Percentiles rank a stretch among this genome's conserved stretches.
Evolutionary conservation across 2,888 invertebrate genomes (phyloP).

Genomic region (Proisotoma minuta): DNA sequence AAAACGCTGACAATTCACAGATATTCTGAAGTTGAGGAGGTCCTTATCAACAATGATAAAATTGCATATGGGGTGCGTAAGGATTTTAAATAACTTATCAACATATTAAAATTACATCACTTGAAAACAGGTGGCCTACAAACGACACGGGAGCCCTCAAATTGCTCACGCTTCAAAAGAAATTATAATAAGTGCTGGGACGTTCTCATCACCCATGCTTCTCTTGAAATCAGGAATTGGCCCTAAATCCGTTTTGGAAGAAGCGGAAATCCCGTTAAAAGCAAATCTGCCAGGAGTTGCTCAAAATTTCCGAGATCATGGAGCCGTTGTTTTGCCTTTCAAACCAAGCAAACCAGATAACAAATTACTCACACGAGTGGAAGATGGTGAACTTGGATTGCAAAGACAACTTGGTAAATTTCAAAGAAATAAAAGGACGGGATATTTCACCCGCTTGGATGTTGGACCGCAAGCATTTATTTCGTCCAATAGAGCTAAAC

Average conservation of each 20-base stretch:
- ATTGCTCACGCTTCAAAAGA: neutral
- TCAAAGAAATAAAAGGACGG: neutral
- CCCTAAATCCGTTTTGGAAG: neutral
- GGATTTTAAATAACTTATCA: neutral
- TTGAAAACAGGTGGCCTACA: neutral
- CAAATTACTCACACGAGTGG: neutral
- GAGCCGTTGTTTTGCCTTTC: neutral
- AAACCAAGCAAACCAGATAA: neutral
- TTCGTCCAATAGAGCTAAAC: neutral
- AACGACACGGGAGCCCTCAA: neutral
- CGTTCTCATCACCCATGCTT: neutral
- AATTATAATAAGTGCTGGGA: conserved; percentile 1
- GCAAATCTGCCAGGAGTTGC: neutral
- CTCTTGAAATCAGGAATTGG: neutral
- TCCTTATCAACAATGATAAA: neutral
- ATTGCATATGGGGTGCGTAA: too few relatives aligned
- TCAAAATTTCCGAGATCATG: conserved; percentile 1
- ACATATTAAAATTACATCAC: neutral
- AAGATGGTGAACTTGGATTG: neutral
- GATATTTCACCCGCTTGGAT: neutral
- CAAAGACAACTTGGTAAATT: neutral
- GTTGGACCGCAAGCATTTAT: neutral
- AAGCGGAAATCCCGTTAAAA: neutral
- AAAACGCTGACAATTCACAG: neutral
- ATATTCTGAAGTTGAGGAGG: neutral